phyloP scores from a whole-genome alignment of 2,113 vertebrate genomes.

The Acinonyx jubatus region DNA sequence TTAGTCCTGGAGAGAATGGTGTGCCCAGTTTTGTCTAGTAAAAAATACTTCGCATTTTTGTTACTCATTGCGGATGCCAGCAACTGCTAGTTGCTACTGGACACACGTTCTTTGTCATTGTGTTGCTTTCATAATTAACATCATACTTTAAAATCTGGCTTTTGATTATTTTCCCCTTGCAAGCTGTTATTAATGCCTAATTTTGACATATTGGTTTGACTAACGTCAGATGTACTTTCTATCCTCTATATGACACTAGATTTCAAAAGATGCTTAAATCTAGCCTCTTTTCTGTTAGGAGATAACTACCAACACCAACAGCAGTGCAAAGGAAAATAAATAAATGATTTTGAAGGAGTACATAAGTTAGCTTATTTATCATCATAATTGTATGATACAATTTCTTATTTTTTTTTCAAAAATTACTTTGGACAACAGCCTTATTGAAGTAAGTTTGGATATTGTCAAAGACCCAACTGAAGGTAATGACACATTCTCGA shows the following conservation, averaged over 20 bases:
- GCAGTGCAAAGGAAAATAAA: background rate
- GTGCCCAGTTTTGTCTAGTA: background rate
- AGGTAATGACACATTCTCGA: background rate
- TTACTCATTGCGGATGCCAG: background rate
- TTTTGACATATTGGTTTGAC: background rate
- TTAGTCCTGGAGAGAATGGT: background rate
- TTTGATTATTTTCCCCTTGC: background rate
- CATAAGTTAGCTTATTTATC: background rate
- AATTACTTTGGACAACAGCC: background rate
- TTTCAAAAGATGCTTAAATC: background rate
- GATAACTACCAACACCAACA: background rate
- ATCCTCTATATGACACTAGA: background rate
- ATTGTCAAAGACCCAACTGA: background rate
- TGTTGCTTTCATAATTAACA: background rate
- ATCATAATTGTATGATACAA: background rate
- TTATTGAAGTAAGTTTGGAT: background rate
- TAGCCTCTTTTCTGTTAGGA: background rate
- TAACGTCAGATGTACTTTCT: background rate
- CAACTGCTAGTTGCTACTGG: background rate
- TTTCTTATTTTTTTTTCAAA: background rate
- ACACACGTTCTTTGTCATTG: background rate
- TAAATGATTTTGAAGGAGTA: background rate
- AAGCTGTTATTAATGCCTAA: background rate
- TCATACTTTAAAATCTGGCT: background rate
- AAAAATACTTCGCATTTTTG: background rate